Evolutionary conservation across 2,113 vertebrate genomes (phyloP), one percentile per base, ranked within the genome.

Genomic region (Chionomys nivalis): DNA sequence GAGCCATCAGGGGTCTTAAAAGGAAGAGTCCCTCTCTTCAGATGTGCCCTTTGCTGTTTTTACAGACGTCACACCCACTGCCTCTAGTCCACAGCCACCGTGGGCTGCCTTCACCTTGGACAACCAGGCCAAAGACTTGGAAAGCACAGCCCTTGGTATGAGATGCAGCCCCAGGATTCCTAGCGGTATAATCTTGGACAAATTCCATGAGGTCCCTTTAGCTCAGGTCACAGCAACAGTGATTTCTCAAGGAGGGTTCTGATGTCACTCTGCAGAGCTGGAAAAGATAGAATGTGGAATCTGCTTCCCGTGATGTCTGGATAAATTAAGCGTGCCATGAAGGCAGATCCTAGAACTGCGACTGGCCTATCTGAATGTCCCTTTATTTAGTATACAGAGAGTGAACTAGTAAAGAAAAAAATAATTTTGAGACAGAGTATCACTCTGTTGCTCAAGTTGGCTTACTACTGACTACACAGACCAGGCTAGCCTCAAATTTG

Each of bases 201-300:
- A 36, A 47, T 65, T 36, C 24, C 23, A 21, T 49, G 78, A 63
- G 77, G 68, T 76, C 31, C 82, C 65, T 86, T 55, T 10, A 65
- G 52, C 65, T 93, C 39, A 76, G 33, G 6, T 85, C 36, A 79
- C 55, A 65, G 21, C 17, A 88, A 31, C 39, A 78, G 44, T 23
- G 42, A 88, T 66, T 95, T 93, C n/a, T 88, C 63, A 61, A 92
- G 42, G 49, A 55, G 31, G 7, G 36, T 73, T 94, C 68, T 85
- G 81, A 92, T 66, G 55, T 78, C 31, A 31, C 23, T 93, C 68
- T 68, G 90, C 24, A 90, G 76, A 96, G n/a, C 23, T 77, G 44
- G 36, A 28, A 79, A 49, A 65, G 14, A 92, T 2, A n/a, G 42
- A 83, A 39, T 65, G 52, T 44, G 9, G 6, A 75, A 72, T 2